Conservation (phyloP, 2,797 vertebrate genomes). For the Acipenser oxyrinchus region DNA sequence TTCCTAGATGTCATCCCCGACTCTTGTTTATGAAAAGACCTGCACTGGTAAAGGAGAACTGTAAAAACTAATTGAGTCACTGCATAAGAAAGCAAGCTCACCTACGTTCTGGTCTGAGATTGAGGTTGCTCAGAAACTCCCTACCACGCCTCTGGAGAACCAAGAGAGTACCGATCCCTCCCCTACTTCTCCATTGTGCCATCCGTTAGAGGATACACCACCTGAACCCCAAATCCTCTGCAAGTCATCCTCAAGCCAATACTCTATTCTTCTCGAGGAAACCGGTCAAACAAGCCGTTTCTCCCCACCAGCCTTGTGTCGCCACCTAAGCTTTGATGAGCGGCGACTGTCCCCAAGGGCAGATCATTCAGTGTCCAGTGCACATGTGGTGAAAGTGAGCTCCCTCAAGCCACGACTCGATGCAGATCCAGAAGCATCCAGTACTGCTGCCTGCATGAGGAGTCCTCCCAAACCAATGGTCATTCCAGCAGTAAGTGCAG, state of each 20-base stretch:
- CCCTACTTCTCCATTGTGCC: constrained; percentile 40
- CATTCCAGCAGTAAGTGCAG: constrained; percentile 19
- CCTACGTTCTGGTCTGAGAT: constrained; percentile 62
- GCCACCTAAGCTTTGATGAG: constrained; percentile 35
- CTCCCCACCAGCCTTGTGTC: constrained; percentile 46
- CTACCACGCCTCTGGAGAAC: constrained; percentile 47
- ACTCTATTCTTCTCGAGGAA: constrained; percentile 61
- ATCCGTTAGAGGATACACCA: constrained; percentile 34
- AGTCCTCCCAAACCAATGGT: constrained; percentile 36
- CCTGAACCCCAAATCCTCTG: constrained; percentile 51
- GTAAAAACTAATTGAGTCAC: constrained; percentile 83
- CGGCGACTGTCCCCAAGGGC: constrained; percentile 42
- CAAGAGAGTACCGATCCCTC: constrained; percentile 54
- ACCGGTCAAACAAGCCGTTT: constrained; percentile 40
- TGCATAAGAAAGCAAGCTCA: constrained; percentile 62
- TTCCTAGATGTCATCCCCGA: constrained; percentile 79
- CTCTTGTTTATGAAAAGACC: constrained; percentile 92
- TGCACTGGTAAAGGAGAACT: constrained; percentile 69
- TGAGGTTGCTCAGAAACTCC: constrained; percentile 29
- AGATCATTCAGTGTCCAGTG: constrained; percentile 70
- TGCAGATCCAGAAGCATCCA: constrained; percentile 75
- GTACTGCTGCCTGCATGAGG: constrained; percentile 61
- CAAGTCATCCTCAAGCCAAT: constrained; percentile 57
- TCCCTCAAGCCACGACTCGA: constrained; percentile 39
- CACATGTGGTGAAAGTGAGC: constrained; percentile 49